Conservation (phyloP, 1,140 invertebrate genomes). For the Phthorimaea operculella region DNA sequence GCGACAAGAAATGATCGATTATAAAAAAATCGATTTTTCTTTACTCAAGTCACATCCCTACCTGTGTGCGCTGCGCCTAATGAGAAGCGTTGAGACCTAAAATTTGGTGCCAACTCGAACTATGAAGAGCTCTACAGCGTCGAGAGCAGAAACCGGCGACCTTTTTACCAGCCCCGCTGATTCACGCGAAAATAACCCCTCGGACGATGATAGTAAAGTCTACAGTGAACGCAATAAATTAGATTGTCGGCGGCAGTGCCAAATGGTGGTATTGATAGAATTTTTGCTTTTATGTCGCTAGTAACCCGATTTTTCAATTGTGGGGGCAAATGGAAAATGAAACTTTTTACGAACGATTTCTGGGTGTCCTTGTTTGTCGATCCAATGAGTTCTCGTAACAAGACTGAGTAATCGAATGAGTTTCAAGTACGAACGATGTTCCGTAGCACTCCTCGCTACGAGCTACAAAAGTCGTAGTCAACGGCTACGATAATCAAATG, state of each 20-base stretch:
- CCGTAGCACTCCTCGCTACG: neutral
- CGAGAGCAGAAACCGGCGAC: slow-evolving; percentile 27
- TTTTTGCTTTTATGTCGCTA: slow-evolving; percentile 33
- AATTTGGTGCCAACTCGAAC: slow-evolving; percentile 62
- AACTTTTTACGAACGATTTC: slow-evolving; percentile 10
- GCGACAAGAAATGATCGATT: too few relatives aligned
- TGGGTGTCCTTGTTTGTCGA: neutral
- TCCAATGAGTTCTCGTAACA: neutral
- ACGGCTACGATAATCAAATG: neutral
- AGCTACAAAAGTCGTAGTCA: neutral
- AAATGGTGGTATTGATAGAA: slow-evolving; percentile 39
- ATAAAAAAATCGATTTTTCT: too few relatives aligned
- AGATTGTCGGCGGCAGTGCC: slow-evolving; percentile 17
- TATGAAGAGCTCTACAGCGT: slow-evolving; percentile 44
- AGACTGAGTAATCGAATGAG: neutral
- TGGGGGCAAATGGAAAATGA: slow-evolving; percentile 12
- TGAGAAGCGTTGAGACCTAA: slow-evolving; percentile 58
- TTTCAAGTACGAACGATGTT: neutral
- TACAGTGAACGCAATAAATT: slow-evolving; percentile 13
- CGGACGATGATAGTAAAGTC: slow-evolving; percentile 16
- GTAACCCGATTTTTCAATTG: slow-evolving; percentile 33
- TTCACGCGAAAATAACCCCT: slow-evolving; percentile 23
- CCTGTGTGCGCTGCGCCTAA: slow-evolving; percentile 44
- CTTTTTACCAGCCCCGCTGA: slow-evolving; percentile 18
- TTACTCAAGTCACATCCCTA: too few relatives aligned